A percentile compares a stretch with the other conserved stretches of the same genome.
Evolutionary conservation across 2,113 vertebrate genomes (phyloP).

Genomic region (Podarcis cretensis): DNA sequence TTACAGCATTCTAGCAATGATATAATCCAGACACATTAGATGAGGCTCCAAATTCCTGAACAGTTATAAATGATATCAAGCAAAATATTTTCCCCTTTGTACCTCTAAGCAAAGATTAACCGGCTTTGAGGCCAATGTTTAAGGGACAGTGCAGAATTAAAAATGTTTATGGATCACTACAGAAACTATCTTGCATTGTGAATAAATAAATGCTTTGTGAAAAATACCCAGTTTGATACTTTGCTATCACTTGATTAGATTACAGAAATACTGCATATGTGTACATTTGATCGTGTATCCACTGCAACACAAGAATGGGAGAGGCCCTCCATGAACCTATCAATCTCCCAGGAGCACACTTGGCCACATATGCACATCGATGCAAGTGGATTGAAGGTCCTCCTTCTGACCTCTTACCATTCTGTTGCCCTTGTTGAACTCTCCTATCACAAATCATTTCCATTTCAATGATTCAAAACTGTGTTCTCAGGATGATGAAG

Average conservation of each 20-base stretch:
- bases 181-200: neutral
- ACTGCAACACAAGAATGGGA: neutral
- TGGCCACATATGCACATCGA: neutral
- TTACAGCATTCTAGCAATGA: conserved; percentile 29
- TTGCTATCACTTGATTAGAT: neutral
- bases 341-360: neutral
- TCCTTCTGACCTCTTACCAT: neutral
- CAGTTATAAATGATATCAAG: conserved; percentile 17
- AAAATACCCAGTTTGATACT: neutral
- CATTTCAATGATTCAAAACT: neutral
- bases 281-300: neutral
- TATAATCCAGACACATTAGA: conserved; percentile 27
- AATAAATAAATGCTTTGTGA: neutral
- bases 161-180: neutral
- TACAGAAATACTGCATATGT: neutral
- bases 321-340: neutral
- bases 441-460: neutral
- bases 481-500: neutral
- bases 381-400: neutral
- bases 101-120: conserved; percentile 18
- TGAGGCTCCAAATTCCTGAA: conserved; percentile 25
- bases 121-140: neutral
- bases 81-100: neutral
- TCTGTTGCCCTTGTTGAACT: neutral
- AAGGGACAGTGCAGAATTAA: neutral